Base-by-base conservation (phyloP, 2,888 invertebrate species). In the Drosophila quinaria region DNA sequence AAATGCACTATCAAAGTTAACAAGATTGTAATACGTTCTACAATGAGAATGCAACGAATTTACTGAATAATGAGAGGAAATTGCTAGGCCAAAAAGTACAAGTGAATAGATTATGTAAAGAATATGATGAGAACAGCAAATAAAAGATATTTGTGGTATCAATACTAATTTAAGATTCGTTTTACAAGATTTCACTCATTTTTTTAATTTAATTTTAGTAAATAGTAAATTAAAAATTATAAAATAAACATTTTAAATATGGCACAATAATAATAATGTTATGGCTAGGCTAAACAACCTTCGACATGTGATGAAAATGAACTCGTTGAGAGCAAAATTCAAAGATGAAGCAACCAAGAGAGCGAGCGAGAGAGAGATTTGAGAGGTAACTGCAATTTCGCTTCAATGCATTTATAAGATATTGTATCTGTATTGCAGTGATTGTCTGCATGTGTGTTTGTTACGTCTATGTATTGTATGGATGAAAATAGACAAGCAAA, bases 341-440 rank as follows among this genome's bases (percentile, higher is more conserved):
- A 51, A 42, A 73, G 69, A 63, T 42, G 72, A 46, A 65, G 60
- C 50, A 29, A 54, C 11, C 17, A 19, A 22, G 25, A 33, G 41
- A 42, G n/a, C 41, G 52, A 59, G n/a, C 41, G 49, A 55, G 52
- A 44, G 52, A 62, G 46, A 49, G 56, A 59, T 74, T 61, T 71
- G 71, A 65, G 62, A 74, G 71, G 80, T 72, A 78, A 52, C 56
- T 83, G 73, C 87, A 87, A 87, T 76, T 81, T 78, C 84, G 84
- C 89, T 84, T 87, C 59, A 84, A 83, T 87, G 87, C 87, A 84
- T 78, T 72, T 64, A 75, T 70, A 89, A 87, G 89, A 89, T 87
- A 87, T 81, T 80, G 84, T 88, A 83, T 83, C 78, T 88, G 68
- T 62, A 65, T 64, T 41, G 61, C 78, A 58, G 39, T 39, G 50